phyloP scores from a whole-genome alignment of 2,888 invertebrate genomes.

The Unio pictorum region DNA sequence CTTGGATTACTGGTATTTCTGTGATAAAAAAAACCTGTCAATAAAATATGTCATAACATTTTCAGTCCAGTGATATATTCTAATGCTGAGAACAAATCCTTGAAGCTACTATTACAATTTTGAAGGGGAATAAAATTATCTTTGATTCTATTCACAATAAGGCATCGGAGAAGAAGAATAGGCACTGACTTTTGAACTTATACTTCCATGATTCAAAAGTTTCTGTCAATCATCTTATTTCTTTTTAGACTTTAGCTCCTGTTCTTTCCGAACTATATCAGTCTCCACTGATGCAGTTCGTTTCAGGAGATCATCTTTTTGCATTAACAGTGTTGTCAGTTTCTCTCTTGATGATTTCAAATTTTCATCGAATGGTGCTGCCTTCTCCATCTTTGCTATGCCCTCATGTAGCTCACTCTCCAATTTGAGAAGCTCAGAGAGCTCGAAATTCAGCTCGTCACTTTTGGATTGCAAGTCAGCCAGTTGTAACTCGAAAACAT shows the following conservation, averaged over 20 bases:
- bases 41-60: too few relatives aligned
- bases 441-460: constrained; percentile 55
- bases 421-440: constrained; percentile 45
- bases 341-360: constrained; percentile 36
- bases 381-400: constrained; percentile 38
- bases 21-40: too few relatives aligned
- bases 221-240: constrained; percentile 12
- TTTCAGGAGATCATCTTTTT: constrained; percentile 53
- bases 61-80: too few relatives aligned
- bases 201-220: too few relatives aligned
- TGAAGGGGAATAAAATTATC: too few relatives aligned
- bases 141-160: too few relatives aligned
- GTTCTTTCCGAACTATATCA: constrained; percentile 58
- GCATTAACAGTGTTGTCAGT: constrained; percentile 37
- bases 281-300: constrained; percentile 49
- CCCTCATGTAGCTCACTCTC: constrained; percentile 57
- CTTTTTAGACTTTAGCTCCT: constrained; percentile 49
- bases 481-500: constrained; percentile 55
- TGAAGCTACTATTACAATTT: too few relatives aligned
- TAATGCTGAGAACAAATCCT: too few relatives aligned
- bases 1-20: too few relatives aligned
- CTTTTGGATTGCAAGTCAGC: constrained; percentile 51
- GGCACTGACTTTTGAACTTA: too few relatives aligned
- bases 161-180: too few relatives aligned
- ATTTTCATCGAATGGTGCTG: constrained; percentile 18